Evolutionary conservation across 2,797 vertebrate genomes (phyloP).

Genomic region (Choloepus didactylus): DNA sequence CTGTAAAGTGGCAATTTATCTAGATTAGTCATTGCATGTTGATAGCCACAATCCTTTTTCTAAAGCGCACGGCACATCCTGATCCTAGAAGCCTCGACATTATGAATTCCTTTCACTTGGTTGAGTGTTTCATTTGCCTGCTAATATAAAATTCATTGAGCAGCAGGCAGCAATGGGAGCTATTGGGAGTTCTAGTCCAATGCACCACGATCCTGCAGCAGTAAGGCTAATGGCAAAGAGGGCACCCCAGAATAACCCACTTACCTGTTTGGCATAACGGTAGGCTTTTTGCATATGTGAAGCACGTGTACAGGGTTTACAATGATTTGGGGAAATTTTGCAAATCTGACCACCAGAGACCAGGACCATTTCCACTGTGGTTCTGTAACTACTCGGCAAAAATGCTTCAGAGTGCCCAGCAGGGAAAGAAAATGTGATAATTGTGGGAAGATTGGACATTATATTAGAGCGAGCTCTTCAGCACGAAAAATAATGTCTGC

Average conservation of each 20-base stretch:
- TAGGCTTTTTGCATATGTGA: slow-evolving; percentile 66
- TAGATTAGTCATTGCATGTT: slow-evolving; percentile 64
- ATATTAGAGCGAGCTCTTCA: slow-evolving; percentile 64
- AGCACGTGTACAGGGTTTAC: slow-evolving; percentile 13
- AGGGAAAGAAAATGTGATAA: slow-evolving; percentile 81
- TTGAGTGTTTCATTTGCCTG: slow-evolving; percentile 82
- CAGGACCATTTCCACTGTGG: slow-evolving; percentile 65
- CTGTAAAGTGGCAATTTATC: slow-evolving; percentile 68
- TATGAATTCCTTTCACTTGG: slow-evolving; percentile 82
- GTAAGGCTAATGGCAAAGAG: slow-evolving; percentile 72
- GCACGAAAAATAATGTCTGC: slow-evolving; percentile 63
- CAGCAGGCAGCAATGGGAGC: slow-evolving; percentile 72
- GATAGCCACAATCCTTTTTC: slow-evolving; percentile 72
- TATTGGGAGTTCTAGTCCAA: slow-evolving; percentile 77
- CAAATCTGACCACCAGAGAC: slow-evolving; percentile 77
- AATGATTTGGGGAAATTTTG: slow-evolving; percentile 71
- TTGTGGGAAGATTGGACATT: slow-evolving; percentile 75
- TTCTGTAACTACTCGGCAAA: slow-evolving; percentile 77
- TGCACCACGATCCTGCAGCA: slow-evolving; percentile 68
- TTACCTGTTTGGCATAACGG: slow-evolving; percentile 70
- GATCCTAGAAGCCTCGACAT: slow-evolving; percentile 64
- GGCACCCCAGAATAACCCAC: slow-evolving; percentile 74
- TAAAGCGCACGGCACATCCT: slow-evolving; percentile 67
- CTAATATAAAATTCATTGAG: slow-evolving; percentile 84
- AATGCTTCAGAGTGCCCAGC: slow-evolving; percentile 78